phyloP scores from a whole-genome alignment of 2,113 vertebrate species.

The Australoheros scitulus region DNA sequence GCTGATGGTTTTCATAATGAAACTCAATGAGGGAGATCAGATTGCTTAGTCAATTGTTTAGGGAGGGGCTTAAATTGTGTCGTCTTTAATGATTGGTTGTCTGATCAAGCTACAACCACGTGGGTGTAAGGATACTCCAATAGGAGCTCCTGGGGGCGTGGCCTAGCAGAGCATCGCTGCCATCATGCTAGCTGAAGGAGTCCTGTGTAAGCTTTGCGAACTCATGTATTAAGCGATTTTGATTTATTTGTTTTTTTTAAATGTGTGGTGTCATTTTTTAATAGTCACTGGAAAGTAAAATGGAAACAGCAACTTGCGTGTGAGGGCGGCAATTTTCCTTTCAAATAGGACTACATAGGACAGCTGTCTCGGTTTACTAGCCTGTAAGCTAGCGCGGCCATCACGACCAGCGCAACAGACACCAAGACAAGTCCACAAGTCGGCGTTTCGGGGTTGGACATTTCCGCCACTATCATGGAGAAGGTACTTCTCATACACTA shows the following conservation, averaged over 20 bases:
- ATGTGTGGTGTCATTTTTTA: neutral
- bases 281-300: slow-evolving; percentile 9
- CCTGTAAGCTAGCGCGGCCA: slow-evolving; percentile 51
- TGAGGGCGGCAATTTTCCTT: slow-evolving; percentile 28
- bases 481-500: slow-evolving; percentile 51
- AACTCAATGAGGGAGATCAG: neutral
- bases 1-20: slow-evolving; percentile 7
- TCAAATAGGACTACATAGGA: slow-evolving; percentile 2
- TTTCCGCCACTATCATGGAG: slow-evolving; percentile 60
- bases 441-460: slow-evolving; percentile 18
- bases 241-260: neutral
- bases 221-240: slow-evolving; percentile 1
- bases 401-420: slow-evolving; percentile 32
- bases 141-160: slow-evolving; percentile 41
- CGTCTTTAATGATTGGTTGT: slow-evolving; percentile 37
- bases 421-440: slow-evolving; percentile 3
- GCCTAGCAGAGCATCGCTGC: slow-evolving; percentile 14
- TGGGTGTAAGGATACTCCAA: slow-evolving; percentile 36
- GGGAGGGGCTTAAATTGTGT: neutral
- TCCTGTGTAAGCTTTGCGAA: slow-evolving; percentile 41
- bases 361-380: slow-evolving; percentile 30
- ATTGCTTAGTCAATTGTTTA: neutral
- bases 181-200: slow-evolving; percentile 57
- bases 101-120: slow-evolving; percentile 12
- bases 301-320: slow-evolving; percentile 27